Base-by-base conservation (phyloP, 2,797 vertebrate species). In the Bryconaethiops microstoma region DNA sequence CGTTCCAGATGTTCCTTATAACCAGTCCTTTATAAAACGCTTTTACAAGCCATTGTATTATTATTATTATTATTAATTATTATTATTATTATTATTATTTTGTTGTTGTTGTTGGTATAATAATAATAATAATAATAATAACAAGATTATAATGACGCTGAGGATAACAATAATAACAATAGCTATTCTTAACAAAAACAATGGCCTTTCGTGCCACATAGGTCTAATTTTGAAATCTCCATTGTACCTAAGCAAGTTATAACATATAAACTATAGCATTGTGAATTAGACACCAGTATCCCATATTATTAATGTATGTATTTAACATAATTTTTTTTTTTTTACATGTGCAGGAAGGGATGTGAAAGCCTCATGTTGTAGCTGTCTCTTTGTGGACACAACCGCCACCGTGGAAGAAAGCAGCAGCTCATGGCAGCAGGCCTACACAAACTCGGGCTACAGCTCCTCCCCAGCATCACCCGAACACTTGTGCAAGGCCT, bases 321-420 rank as follows among this genome's bases (percentile, higher is more conserved):
- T 29, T 29, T 29, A 29, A 29, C n/a, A n/a, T n/a, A n/a, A n/a
- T n/a, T 29, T 29, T 29, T 29, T 29, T 67, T 23, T 75, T 12
- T 78, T 71, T 17, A 54, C 29, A 19, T 80, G 55, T 2, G 74
- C 64, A 86, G 89, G 77, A 4, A 78, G 83, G 85, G 79, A 84
- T 70, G 94, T 95, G 94, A 95, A 93, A 94, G 92, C 94, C 71
- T 90, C 91, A 76, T 95, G 94, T 85, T 96, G 94, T 87, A 96
- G 94, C 84, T 96, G 94, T 93, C 91, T 95, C 60, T 95, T 94
- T 88, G 86, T 95, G 91, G 94, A 95, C 85, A 92, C 92, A 86
- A 94, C 94, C 84, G 90, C 94, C 17, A 95, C 95, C 85, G 95
- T 95, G 86, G 91, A 91, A 87, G 88, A 91, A 82, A 87, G 88